A percentile compares a stretch with the other conserved stretches of the same genome.
phyloP scores from a whole-genome alignment of 2,113 vertebrate species.

The Numenius arquata region DNA sequence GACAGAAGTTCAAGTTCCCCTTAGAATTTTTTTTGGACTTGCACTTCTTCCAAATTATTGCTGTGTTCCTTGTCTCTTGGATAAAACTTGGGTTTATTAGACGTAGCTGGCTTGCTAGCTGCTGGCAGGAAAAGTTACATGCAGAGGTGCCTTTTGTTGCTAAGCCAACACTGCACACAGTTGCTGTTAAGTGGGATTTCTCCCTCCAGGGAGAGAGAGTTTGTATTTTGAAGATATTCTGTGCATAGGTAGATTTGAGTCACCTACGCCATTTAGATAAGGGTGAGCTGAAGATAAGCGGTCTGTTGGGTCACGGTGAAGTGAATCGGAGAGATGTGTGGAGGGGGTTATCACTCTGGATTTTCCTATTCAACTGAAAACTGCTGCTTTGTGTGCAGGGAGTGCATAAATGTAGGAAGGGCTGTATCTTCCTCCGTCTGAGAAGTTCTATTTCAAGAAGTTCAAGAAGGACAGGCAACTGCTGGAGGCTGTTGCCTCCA shows the following conservation, averaged over 20 bases:
- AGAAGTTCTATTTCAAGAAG: neutral
- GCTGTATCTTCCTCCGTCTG: neutral
- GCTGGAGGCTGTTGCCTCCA: no score
- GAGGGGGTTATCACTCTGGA: neutral
- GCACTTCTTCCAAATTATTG: neutral
- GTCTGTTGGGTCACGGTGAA: neutral
- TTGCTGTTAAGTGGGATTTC: neutral
- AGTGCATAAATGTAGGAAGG: neutral
- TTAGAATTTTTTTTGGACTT: neutral
- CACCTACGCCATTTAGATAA: neutral
- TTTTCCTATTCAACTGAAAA: neutral
- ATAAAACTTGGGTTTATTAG: neutral
- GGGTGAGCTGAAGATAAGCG: neutral
- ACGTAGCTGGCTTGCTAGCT: neutral
- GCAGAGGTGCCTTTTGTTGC: neutral
- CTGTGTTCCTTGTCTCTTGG: neutral
- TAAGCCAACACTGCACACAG: neutral
- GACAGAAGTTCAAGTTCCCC: neutral
- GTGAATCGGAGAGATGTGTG: accelerated
- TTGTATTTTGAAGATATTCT: neutral
- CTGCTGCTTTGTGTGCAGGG: neutral
- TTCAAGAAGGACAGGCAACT: no score
- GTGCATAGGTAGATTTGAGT: neutral
- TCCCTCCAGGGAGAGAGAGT: neutral
- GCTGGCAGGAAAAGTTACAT: neutral